phyloP scores from a whole-genome alignment of 53 echinoderm and acorn worm genomes.

The Zoroaster sp. region DNA sequence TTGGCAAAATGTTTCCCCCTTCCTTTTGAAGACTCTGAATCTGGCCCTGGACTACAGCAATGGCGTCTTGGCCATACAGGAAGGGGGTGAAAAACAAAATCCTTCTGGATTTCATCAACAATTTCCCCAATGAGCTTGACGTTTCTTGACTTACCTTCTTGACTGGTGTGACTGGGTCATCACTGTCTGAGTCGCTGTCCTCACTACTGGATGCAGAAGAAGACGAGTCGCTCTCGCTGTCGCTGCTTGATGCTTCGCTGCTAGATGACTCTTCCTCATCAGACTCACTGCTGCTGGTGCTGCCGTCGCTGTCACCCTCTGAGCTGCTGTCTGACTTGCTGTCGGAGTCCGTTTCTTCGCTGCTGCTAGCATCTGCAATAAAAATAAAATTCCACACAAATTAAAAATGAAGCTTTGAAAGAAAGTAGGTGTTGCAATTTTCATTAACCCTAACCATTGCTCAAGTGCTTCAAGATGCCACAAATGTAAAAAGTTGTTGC shows the following conservation, averaged over 20 bases:
- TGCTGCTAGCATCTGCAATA: slow-evolving; percentile 53
- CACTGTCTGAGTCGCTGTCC: slow-evolving; percentile 82
- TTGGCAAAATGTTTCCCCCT: no score
- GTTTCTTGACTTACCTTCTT: background rate
- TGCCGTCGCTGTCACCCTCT: slow-evolving; percentile 39
- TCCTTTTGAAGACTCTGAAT: no score
- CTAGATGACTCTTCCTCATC: slow-evolving; percentile 8
- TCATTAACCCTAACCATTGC: no score
- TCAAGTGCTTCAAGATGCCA: no score
- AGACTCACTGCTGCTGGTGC: slow-evolving; percentile 47
- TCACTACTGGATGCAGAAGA: slow-evolving; percentile 60
- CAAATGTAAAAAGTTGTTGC: no score
- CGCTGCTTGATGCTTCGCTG: slow-evolving; percentile 25
- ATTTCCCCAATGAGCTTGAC: background rate
- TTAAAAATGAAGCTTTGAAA: no score
- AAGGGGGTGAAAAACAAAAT: no score
- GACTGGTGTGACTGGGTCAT: slow-evolving; percentile 67
- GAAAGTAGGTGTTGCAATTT: no score
- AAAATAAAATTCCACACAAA: background rate
- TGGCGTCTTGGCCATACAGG: no score
- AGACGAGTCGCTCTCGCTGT: slow-evolving; percentile 46
- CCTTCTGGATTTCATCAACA: no score
- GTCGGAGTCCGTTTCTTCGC: slow-evolving; percentile 72
- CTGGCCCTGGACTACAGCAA: no score
- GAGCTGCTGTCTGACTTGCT: slow-evolving; percentile 49